These are phyloP conservation scores for Elgaria multicarinata DNA, from an alignment of 2,113 vertebrate species.

Conservation along the genomic window DNA sequence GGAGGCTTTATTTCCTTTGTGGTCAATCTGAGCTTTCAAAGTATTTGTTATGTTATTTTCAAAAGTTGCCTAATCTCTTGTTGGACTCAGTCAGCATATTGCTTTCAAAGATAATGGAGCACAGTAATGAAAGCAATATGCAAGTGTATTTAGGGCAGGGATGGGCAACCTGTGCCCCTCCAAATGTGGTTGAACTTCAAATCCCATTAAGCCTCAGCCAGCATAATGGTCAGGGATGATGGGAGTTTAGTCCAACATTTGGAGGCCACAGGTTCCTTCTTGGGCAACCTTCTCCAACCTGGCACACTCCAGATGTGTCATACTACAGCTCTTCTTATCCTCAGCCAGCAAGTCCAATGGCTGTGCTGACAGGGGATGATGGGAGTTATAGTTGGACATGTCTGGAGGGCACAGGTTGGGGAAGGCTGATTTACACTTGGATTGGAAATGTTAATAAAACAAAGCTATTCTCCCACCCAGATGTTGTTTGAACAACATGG, in stretches of 20 bases:
- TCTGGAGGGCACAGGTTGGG: no score
- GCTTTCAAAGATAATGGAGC: rapidly evolving
- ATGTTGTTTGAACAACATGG: not conserved
- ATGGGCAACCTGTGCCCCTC: not conserved
- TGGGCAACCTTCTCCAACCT: no score
- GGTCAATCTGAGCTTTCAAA: slow-evolving; percentile 13
- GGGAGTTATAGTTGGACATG: no score
- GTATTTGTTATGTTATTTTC: not conserved
- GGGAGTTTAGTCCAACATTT: not conserved
- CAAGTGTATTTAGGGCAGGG: not conserved
- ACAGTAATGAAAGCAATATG: slow-evolving; percentile 5
- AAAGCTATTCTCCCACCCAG: not conserved
- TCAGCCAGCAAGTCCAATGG: no score
- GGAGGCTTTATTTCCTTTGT: slow-evolving; percentile 10
- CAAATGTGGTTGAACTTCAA: not conserved
- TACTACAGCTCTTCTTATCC: no score
- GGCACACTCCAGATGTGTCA: no score
- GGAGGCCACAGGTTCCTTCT: not conserved
- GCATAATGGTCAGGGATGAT: not conserved
- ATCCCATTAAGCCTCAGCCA: not conserved
- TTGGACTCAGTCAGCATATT: not conserved
- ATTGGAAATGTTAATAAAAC: not conserved
- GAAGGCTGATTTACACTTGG: not conserved
- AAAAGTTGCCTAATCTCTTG: slow-evolving; percentile 23
- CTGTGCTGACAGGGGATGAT: no score